Base-by-base conservation (phyloP, 2,888 invertebrate genomes). In the Stenchaetothrips biformis region DNA sequence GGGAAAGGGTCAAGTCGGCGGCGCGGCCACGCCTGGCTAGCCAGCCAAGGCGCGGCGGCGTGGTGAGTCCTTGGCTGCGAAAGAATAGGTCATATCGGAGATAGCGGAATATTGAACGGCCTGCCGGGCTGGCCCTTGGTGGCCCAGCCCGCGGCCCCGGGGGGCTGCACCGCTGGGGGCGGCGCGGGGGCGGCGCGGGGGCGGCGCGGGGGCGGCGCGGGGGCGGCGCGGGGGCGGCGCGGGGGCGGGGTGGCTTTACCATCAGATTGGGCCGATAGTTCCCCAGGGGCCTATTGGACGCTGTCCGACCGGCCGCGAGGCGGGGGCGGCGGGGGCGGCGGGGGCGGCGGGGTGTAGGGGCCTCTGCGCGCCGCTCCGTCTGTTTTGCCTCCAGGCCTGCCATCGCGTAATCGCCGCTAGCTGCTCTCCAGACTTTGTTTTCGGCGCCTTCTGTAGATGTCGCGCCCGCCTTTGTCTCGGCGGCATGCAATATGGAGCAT, bases 51-150 rank as follows among this genome's bases (percentile, higher is more conserved):
- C 59, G 53, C 59, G 0, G 59, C 59, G 0, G 59, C 9, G n/a
- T n/a, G 13, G 59, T 16, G 18, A 37, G 37, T 37, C 37, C 37
- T 37, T 25, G 67, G 67, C 21, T 21, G 67, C 25, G 25, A 74
- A 74, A 74, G 67, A 74, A 74, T 74, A 74, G 67, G 67, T 74
- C 67, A 74, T 74, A 74, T 74, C 25, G 67, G 67, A 74, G 67
- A 74, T 74, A 74, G 67, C 67, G 67, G 67, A 21, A n/a, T 74
- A 74, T 74, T 74, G 67, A 74, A 74, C 67, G 16, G 59, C 13
- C 59, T 16, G 11, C 13, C 13, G 4, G 59, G 16, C 13, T 18
- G 59, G 16, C 59, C 37, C 37, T 37, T 37, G 37, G 37, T 2
- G 37, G 37, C 37, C 37, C 37, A 16, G 18, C 59, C 18, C 59